Evolutionary conservation across 1,140 invertebrate species (phyloP).

Genomic region (Stegodyphus mimosarum): DNA sequence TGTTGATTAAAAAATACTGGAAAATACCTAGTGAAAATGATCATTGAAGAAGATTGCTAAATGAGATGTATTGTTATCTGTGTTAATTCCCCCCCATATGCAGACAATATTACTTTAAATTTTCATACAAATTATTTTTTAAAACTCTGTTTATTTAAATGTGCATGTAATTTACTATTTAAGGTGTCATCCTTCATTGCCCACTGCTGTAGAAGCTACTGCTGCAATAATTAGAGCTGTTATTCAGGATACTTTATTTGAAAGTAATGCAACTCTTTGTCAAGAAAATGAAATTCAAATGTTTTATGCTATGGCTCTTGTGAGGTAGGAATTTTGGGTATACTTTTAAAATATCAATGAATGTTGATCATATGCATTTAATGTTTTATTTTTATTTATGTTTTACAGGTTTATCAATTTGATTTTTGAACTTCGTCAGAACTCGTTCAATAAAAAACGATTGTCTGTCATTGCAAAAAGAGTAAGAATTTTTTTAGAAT

Average conservation of each 20-base stretch:
- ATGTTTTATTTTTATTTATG: background rate
- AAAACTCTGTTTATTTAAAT: too few species aligned
- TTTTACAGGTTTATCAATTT: slow-evolving; percentile 13
- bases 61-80: too few species aligned
- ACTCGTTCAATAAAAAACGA: background rate
- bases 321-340: slow-evolving; percentile 67
- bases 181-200: slow-evolving; percentile 71
- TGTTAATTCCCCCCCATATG: too few species aligned
- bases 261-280: slow-evolving; percentile 65
- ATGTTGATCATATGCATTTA: background rate
- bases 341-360: background rate
- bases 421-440: background rate
- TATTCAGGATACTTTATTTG: slow-evolving; percentile 68
- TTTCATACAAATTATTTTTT: too few species aligned
- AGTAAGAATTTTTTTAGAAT: background rate
- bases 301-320: slow-evolving; percentile 74
- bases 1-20: too few species aligned
- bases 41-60: too few species aligned
- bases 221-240: slow-evolving; percentile 75
- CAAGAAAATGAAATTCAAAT: slow-evolving; percentile 71
- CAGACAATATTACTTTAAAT: too few species aligned
- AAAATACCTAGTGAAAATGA: too few species aligned
- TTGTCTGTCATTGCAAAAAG: background rate
- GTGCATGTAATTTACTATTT: too few species aligned
- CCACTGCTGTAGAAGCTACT: slow-evolving; percentile 77